These are phyloP conservation scores for Entomobrya multifasciata DNA, from an alignment of 2,888 invertebrate genomes.

Conservation along the genomic window DNA sequence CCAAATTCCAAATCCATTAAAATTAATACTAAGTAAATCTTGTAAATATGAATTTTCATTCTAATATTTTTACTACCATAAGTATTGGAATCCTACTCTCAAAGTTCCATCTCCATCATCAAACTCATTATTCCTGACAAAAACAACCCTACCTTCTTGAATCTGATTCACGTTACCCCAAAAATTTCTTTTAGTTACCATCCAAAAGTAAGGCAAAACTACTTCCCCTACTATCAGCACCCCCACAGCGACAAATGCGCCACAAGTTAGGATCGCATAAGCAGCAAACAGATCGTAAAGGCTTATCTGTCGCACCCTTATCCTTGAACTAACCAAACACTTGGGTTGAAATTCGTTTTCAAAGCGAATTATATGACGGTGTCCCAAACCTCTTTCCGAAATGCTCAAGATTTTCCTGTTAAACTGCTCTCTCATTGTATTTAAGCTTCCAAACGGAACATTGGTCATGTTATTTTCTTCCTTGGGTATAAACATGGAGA, in stretches of 20 bases:
- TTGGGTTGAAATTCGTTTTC: constrained; percentile 49
- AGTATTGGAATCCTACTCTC: not conserved
- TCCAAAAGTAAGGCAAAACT: not conserved
- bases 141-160: not conserved
- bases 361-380: constrained; percentile 9
- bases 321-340: not conserved
- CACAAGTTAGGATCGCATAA: not conserved
- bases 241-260: not conserved
- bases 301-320: not conserved
- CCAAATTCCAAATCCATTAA: too few relatives aligned
- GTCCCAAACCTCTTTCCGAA: constrained; percentile 33
- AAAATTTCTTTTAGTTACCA: not conserved
- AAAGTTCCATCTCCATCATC: not conserved
- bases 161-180: not conserved
- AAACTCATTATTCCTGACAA: not conserved
- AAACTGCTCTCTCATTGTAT: constrained; percentile 33
- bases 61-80: too few relatives aligned
- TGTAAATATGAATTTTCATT: not conserved
- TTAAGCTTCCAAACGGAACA: not conserved
- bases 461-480: not conserved
- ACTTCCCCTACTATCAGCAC: constrained; percentile 3
- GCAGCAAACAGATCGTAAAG: constrained; percentile 46
- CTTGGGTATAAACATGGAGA: constrained; percentile 39
- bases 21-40: too few relatives aligned
- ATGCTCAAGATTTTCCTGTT: constrained; percentile 48